Base-by-base conservation (phyloP, 2,888 invertebrate species). In the Sipha maydis region DNA sequence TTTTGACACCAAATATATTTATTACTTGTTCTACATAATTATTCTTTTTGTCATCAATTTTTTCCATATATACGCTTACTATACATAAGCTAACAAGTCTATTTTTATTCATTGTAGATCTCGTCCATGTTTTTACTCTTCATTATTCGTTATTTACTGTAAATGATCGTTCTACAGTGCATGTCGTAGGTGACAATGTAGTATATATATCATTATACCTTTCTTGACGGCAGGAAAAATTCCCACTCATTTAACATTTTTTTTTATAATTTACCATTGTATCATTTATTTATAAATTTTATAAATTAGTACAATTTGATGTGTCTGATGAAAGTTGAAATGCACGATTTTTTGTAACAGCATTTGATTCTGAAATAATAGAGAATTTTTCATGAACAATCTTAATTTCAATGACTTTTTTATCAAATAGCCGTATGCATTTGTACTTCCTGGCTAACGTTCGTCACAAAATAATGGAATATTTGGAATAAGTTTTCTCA, bases 401-500 rank as follows among this genome's bases (percentile, higher is more conserved):
- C 41, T 79, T 67, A 69, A 86, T 86, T 79, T 69, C 71, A 79
- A 54, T n/a, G 71, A 86, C 48, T 48, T 86, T 86, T 28, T 86
- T 67, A 69, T 79, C 28, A 69, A 86, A 86, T 61, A 78, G 7
- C 28, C 48, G 56, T 61, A 85, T 78, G 78, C 61, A 77, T 3
- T 85, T 85, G 41, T 83, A 71, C n/a, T 83, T 83, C 73, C 82
- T n/a, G 41, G 28, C 80, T 75, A 84, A 85, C 83, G 38, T 34
- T 48, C 85, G 34, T 85, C 89, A 75, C 83, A 83, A n/a, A 83
- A 67, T 31, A 38, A 71, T n/a, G 89, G 54, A 71, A 86, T 71
- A 75, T 83, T 83, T 34, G 89, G 89, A 56, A 89, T 73, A 48
- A 75, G 48, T 28, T 83, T 82, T 83, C 83, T 71, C 89, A 73